Percentiles rank a stretch among this genome's conserved stretches.
Conservation (phyloP, 2,797 vertebrate genomes). For the Rhadinocentrus ornatus region DNA sequence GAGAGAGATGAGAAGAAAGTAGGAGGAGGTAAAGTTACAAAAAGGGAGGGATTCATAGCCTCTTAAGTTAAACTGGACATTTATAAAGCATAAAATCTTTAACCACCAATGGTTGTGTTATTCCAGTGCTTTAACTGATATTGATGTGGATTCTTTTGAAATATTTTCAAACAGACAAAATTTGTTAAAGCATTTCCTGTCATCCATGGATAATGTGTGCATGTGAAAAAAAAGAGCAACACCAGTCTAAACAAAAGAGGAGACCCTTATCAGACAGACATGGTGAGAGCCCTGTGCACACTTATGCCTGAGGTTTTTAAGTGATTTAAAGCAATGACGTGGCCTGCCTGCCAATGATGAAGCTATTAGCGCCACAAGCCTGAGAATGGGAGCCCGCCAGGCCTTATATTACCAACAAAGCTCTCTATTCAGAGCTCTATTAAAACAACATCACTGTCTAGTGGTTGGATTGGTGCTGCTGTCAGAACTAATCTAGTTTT, state of each 20-base stretch:
- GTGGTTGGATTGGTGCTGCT: slow-evolving; percentile 66
- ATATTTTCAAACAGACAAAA: slow-evolving; percentile 9
- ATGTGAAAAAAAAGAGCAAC: slow-evolving; percentile 25
- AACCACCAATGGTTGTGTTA: not conserved
- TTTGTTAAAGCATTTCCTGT: slow-evolving; percentile 7
- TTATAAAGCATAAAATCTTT: slow-evolving; percentile 24
- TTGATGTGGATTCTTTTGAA: not conserved
- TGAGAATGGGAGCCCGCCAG: slow-evolving; percentile 61
- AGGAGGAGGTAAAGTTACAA: slow-evolving; percentile 34
- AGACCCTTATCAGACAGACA: slow-evolving; percentile 50
- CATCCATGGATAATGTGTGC: not conserved
- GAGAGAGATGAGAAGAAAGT: slow-evolving; percentile 50
- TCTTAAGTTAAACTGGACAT: slow-evolving; percentile 41
- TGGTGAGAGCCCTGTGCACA: slow-evolving; percentile 36
- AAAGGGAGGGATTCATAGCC: slow-evolving; percentile 9
- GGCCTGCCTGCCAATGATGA: slow-evolving; percentile 75
- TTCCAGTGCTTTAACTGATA: slow-evolving; percentile 10
- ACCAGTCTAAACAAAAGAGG: slow-evolving; percentile 41
- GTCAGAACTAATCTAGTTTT: slow-evolving; percentile 65
- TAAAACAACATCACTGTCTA: slow-evolving; percentile 61
- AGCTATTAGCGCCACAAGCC: slow-evolving; percentile 69
- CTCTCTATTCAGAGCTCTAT: slow-evolving; percentile 76
- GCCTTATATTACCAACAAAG: slow-evolving; percentile 79
- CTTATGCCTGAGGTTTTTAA: slow-evolving; percentile 65
- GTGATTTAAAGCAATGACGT: slow-evolving; percentile 72